These are phyloP conservation scores for Procambarus virginalis DNA, from an alignment of 1,140 invertebrate species.

Conservation along the genomic window DNA sequence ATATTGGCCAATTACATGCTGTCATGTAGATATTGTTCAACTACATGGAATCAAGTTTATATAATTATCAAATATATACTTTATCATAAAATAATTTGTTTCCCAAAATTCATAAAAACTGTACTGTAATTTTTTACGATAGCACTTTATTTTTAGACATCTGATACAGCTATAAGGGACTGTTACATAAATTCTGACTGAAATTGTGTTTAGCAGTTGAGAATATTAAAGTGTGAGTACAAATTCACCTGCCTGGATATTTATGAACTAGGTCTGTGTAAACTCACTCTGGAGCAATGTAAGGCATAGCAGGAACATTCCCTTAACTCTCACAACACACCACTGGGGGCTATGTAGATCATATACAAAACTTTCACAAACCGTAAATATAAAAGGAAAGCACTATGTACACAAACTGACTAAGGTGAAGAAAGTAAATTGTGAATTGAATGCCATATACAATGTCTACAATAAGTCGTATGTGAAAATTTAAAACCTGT, in stretches of 20 bases:
- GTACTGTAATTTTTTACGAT: background rate
- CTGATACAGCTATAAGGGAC: background rate
- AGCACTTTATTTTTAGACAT: background rate
- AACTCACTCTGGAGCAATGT: conserved; percentile 39
- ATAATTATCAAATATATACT: background rate
- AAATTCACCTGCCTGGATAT: conserved; percentile 19
- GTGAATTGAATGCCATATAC: conserved; percentile 31
- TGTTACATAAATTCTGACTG: background rate
- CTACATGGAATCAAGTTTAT: too few relatives aligned
- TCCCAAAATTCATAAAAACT: background rate
- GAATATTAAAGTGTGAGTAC: background rate
- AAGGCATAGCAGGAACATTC: conserved; percentile 62
- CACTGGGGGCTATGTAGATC: conserved; percentile 45
- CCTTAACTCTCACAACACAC: conserved; percentile 45
- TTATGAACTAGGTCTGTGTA: conserved; percentile 12
- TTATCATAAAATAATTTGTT: background rate
- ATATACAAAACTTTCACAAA: conserved; percentile 62
- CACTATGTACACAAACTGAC: conserved; percentile 39
- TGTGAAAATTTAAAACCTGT: conserved; percentile 4
- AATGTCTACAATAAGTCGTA: conserved; percentile 8
- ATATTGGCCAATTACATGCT: too few relatives aligned
- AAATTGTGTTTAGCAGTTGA: conserved; percentile 11
- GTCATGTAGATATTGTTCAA: too few relatives aligned
- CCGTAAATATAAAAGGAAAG: conserved; percentile 41
- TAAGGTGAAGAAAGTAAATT: conserved; percentile 33